Evolutionary conservation across 1,140 invertebrate species (phyloP).

Genomic region (Campoletis sonorensis): DNA sequence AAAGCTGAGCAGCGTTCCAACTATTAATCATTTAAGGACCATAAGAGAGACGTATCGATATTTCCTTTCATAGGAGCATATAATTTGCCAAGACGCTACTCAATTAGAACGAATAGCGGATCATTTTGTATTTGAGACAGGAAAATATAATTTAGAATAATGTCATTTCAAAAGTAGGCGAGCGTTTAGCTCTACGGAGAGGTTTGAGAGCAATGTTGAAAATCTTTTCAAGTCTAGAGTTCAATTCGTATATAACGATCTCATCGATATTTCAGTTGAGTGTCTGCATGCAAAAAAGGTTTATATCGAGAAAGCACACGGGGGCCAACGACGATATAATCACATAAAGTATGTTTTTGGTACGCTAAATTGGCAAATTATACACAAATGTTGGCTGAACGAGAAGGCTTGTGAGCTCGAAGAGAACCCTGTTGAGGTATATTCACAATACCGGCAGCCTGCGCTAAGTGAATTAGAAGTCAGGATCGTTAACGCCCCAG

Average conservation of each 20-base stretch:
- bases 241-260: neutral
- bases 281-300: neutral
- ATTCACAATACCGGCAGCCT: neutral
- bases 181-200: too few species aligned
- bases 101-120: too few species aligned
- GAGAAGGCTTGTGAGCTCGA: slow-evolving; percentile 25
- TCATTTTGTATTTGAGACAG: too few species aligned
- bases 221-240: too few species aligned
- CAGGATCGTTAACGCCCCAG: slow-evolving; percentile 51
- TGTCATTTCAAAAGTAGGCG: too few species aligned
- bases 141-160: too few species aligned
- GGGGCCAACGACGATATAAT: slow-evolving; percentile 42
- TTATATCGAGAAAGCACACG: neutral
- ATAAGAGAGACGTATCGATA: too few species aligned
- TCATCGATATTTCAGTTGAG: neutral
- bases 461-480: slow-evolving; percentile 55
- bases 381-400: slow-evolving; percentile 55
- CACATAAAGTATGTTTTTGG: slow-evolving; percentile 42
- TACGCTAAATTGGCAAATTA: slow-evolving; percentile 54
- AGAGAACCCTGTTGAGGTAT: slow-evolving; percentile 18
- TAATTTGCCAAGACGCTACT: too few species aligned
- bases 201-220: too few species aligned
- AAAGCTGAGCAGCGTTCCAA: too few species aligned
- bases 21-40: too few species aligned
- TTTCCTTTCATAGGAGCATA: too few species aligned